These are phyloP conservation scores for Lasioglossum pauxillum DNA, from an alignment of 2,888 invertebrate genomes.

Conservation along the genomic window DNA sequence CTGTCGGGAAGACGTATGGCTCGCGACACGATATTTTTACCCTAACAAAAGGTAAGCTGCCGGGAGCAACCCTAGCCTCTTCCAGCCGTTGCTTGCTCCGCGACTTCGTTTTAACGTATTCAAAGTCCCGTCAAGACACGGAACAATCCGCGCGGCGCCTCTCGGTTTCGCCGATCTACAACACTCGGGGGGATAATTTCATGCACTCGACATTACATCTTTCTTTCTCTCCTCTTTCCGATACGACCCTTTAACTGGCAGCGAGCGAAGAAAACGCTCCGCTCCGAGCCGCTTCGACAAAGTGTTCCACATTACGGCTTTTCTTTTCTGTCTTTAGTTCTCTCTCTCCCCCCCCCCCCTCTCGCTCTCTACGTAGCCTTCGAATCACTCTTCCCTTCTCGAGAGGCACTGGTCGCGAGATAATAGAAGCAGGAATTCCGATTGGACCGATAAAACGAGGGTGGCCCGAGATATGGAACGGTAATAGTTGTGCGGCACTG, in stretches of 20 bases:
- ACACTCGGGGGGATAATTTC: slow-evolving; percentile 82
- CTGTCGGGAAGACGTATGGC: slow-evolving; percentile 82
- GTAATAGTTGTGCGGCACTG: slow-evolving; percentile 34
- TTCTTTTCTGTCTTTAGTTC: not conserved
- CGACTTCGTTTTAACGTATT: slow-evolving; percentile 66
- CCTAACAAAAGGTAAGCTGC: slow-evolving; percentile 62
- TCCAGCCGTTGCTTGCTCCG: slow-evolving; percentile 41
- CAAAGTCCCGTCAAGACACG: slow-evolving; percentile 73
- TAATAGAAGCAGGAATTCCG: slow-evolving; percentile 46
- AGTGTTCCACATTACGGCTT: slow-evolving; percentile 68
- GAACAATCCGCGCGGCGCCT: slow-evolving; percentile 71
- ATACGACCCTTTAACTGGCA: slow-evolving; percentile 51
- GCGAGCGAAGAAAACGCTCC: slow-evolving; percentile 30
- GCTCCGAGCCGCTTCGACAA: slow-evolving; percentile 50
- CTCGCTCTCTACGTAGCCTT: not conserved
- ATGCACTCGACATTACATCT: slow-evolving; percentile 74
- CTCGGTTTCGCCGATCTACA: slow-evolving; percentile 73
- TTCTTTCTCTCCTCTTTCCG: slow-evolving; percentile 50
- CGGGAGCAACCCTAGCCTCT: not conserved
- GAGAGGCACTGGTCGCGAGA: slow-evolving; percentile 1
- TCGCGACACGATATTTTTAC: slow-evolving; percentile 70
- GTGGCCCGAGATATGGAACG: slow-evolving; percentile 34
- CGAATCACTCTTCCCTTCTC: not conserved
- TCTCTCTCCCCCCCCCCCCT: too few species aligned
- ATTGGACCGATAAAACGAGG: slow-evolving; percentile 48